These are phyloP conservation scores for Falco naumanni DNA, from an alignment of 2,797 vertebrate genomes.

Conservation along the genomic window DNA sequence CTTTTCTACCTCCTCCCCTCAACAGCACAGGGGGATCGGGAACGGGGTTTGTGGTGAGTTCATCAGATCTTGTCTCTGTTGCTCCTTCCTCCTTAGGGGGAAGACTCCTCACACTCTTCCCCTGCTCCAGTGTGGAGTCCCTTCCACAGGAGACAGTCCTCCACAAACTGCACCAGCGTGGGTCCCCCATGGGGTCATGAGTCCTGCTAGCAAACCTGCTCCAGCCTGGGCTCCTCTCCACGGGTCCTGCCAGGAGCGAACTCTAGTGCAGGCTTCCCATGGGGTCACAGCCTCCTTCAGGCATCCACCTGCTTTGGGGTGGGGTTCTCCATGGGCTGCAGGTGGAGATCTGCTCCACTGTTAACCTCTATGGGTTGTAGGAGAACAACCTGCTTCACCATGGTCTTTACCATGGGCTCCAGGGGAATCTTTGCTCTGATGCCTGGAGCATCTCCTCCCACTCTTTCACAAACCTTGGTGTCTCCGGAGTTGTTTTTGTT, in stretches of 20 bases:
- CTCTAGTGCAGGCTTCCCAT: no score
- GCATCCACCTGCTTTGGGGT: no score
- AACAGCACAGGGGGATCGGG: neutral
- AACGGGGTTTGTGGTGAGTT: neutral
- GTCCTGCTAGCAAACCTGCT: no score
- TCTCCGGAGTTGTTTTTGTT: neutral
- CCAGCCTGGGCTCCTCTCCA: no score
- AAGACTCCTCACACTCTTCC: neutral
- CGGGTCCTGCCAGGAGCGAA: no score
- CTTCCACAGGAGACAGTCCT: neutral
- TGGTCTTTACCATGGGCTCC: neutral
- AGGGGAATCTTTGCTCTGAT: neutral
- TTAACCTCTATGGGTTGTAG: neutral
- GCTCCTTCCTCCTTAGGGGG: neutral
- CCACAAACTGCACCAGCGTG: no score
- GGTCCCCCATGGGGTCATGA: no score
- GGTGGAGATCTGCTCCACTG: neutral
- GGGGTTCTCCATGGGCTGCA: no score
- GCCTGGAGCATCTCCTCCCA: neutral
- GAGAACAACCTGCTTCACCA: neutral
- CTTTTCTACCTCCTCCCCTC: neutral
- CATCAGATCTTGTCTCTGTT: neutral
- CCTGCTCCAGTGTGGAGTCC: neutral
- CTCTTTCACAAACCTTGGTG: neutral
- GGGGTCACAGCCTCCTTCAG: no score